phyloP scores from a whole-genome alignment of 1,140 invertebrate species.

The Aphaenogaster rudis region DNA sequence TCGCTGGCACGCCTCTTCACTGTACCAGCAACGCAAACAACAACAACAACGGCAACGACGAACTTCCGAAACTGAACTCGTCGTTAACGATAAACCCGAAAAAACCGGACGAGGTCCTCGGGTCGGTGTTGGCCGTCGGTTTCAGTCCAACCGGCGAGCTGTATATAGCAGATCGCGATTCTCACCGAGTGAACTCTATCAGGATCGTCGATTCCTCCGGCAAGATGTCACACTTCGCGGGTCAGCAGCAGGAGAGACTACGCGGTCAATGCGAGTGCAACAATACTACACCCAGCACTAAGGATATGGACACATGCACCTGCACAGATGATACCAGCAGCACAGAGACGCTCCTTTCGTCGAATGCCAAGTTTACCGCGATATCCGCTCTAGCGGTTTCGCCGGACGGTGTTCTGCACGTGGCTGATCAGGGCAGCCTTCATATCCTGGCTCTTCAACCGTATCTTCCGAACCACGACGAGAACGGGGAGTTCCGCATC shows the following conservation, averaged over 20 bases:
- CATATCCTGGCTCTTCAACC: slow-evolving; percentile 96
- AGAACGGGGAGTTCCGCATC: slow-evolving; percentile 97
- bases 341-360: slow-evolving; percentile 94
- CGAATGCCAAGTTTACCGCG: slow-evolving; percentile 95
- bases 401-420: slow-evolving; percentile 96
- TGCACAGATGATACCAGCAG: slow-evolving; percentile 90
- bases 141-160: slow-evolving; percentile 97
- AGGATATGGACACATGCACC: slow-evolving; percentile 87
- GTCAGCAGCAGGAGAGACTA: slow-evolving; percentile 89
- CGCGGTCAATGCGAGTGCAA: slow-evolving; percentile 84
- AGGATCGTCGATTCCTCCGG: slow-evolving; percentile 94
- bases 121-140: slow-evolving; percentile 93
- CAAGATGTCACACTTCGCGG: slow-evolving; percentile 94
- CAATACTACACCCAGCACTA: slow-evolving; percentile 81
- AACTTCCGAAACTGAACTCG: slow-evolving; percentile 72
- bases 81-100: slow-evolving; percentile 68
- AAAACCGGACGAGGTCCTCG: slow-evolving; percentile 89
- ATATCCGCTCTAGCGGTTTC: slow-evolving; percentile 97
- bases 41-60: slow-evolving; percentile 73
- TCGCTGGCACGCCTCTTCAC: slow-evolving; percentile 96
- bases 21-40: slow-evolving; percentile 88
- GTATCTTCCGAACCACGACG: slow-evolving; percentile 95
- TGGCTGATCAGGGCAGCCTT: slow-evolving; percentile 97
- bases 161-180: slow-evolving; percentile 97
- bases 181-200: slow-evolving; percentile 95